Conservation (phyloP, 1,140 invertebrate species). For the Drosophila arawakana region DNA sequence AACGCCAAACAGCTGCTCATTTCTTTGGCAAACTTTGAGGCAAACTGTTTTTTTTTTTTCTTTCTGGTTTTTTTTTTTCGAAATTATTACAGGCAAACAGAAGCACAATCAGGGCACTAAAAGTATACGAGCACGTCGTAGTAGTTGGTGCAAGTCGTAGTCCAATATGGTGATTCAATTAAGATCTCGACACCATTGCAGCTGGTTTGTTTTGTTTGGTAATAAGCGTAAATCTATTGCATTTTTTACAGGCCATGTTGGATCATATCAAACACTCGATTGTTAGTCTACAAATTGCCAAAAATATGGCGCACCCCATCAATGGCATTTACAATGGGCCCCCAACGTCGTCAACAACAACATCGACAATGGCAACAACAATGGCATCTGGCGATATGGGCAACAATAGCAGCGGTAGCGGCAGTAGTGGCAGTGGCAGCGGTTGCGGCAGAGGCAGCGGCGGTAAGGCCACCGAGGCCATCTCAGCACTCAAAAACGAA, state of each 20-base stretch:
- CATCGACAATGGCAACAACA: slow-evolving; percentile 22
- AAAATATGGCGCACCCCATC: slow-evolving; percentile 95
- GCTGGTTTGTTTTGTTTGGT: not conserved
- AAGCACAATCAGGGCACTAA: not conserved
- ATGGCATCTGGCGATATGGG: slow-evolving; percentile 42
- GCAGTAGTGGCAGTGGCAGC: not conserved
- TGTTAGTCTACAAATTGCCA: slow-evolving; percentile 98
- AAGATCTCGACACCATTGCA: slow-evolving; percentile 28
- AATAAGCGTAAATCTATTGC: not conserved
- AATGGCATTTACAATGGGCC: slow-evolving; percentile 92
- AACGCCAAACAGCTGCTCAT: slow-evolving; percentile 40
- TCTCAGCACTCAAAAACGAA: slow-evolving; percentile 46
- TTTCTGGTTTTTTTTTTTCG: not conserved
- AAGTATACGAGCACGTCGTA: not conserved
- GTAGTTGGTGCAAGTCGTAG: slow-evolving; percentile 1
- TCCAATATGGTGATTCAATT: slow-evolving; percentile 31
- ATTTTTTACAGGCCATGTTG: slow-evolving; percentile 90
- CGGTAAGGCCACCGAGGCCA: slow-evolving; percentile 28
- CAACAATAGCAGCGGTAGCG: slow-evolving; percentile 21
- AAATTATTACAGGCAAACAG: slow-evolving; percentile 12
- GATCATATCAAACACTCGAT: slow-evolving; percentile 99
- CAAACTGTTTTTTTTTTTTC: slow-evolving; percentile 16
- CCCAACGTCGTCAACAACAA: slow-evolving; percentile 39
- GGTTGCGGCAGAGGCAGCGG: slow-evolving; percentile 6
- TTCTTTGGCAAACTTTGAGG: slow-evolving; percentile 47